Base-by-base conservation (phyloP, 2,113 vertebrate species). In the Amblyopsis rosae region DNA sequence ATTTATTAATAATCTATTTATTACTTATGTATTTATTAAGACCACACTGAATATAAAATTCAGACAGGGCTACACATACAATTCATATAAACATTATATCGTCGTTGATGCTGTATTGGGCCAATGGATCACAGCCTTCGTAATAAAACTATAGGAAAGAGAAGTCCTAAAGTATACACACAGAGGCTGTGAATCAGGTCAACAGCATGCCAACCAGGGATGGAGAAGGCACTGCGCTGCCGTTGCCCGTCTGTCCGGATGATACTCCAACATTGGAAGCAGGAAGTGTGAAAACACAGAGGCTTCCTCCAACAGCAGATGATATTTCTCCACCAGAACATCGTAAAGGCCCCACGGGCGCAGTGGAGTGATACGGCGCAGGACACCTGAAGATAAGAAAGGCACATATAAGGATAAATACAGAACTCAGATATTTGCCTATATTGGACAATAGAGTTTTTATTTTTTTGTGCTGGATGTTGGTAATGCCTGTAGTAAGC, bases 201-300 rank as follows among this genome's bases (percentile, higher is more conserved):
- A n/a, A 62, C 76, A 84, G 2, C 46, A 17, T 74, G 58, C 17
- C 35, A 96, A 81, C 95, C 95, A 95, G 1, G 93, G 88, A 72
- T 96, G 95, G 53, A 56, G 73, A 69, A 96, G 93, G 78, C 92
- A 94, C 61, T 92, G 90, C 35, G 89, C 90, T 53, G 95, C 94
- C 0, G 92, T 93, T 57, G 92, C 82, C 65, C 95, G 89, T 64
- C 77, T 90, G 58, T 94, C 82, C 0, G 94, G 93, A 3, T 84
- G 65, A 73, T 92, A 95, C 11, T 88, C 89, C 73, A 96, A 80
- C 87, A 95, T 93, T 8, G 63, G 75, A 48, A 92, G 85, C 7
- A 96, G 90, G 75, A 96, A 95, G 66, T 88, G 62, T 49, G 92
- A 47, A 72, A 95, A 93, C 6, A 81, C 63, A 13, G 89, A 58